A percentile compares a stretch with the other conserved stretches of the same genome.
These are phyloP conservation scores for Phymorhynchus buccinoides DNA, from an alignment of 1,140 invertebrate genomes.

Conservation along the genomic window DNA sequence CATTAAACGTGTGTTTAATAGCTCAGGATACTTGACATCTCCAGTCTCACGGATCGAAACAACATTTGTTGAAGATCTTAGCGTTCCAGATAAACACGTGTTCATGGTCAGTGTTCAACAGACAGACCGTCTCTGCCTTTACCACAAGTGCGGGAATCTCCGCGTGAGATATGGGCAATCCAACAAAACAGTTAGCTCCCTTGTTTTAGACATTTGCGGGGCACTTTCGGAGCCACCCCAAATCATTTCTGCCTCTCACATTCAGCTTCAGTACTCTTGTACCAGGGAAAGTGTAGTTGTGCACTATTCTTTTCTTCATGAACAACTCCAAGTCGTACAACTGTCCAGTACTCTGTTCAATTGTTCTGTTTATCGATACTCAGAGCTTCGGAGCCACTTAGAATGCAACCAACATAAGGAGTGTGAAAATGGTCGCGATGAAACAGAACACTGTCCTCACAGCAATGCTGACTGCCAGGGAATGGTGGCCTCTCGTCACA, in stretches of 20 bases:
- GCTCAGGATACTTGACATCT: too few species aligned
- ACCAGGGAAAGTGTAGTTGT: neutral
- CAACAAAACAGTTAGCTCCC: neutral
- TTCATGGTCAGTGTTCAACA: too few species aligned
- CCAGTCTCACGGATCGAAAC: too few species aligned
- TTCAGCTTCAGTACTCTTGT: neutral
- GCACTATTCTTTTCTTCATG: neutral
- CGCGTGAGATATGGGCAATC: neutral
- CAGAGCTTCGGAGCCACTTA: neutral
- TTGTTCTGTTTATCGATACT: constrained; percentile 2
- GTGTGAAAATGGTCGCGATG: neutral
- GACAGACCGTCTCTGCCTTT: too few species aligned
- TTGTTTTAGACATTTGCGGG: too few species aligned
- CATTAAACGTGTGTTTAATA: neutral
- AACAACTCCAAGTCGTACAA: neutral
- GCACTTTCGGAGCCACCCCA: too few species aligned
- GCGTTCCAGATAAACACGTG: too few species aligned
- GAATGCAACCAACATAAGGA: constrained; percentile 1
- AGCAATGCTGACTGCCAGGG: neutral
- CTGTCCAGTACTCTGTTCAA: neutral
- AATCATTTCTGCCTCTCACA: neutral
- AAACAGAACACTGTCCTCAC: neutral
- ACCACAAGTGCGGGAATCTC: neutral
- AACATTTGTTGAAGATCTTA: too few species aligned
- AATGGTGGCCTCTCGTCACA: too few species aligned